These are phyloP conservation scores for Battus philenor DNA, from an alignment of 1,140 invertebrate species.

Conservation along the genomic window DNA sequence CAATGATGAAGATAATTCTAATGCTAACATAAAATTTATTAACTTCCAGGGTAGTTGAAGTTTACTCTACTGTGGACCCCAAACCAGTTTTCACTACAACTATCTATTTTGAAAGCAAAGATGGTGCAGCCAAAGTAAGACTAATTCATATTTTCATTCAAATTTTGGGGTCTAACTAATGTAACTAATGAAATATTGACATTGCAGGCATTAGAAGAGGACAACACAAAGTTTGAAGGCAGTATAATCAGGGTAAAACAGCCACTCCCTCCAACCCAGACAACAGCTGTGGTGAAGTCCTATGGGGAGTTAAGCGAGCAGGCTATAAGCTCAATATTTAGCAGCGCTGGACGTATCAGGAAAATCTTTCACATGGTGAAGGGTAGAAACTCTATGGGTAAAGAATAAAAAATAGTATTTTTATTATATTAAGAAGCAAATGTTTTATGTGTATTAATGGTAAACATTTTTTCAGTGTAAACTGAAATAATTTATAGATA, in stretches of 20 bases:
- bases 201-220: slow-evolving; percentile 43
- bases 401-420: slow-evolving; percentile 20
- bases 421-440: too few relatives aligned
- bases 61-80: slow-evolving; percentile 43
- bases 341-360: slow-evolving; percentile 34
- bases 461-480: too few relatives aligned
- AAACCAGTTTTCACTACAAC: slow-evolving; percentile 53
- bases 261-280: slow-evolving; percentile 29
- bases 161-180: too few relatives aligned
- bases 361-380: slow-evolving; percentile 40
- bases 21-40: too few relatives aligned
- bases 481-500: too few relatives aligned
- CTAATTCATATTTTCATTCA: neutral
- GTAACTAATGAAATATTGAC: too few relatives aligned
- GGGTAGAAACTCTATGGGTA: slow-evolving; percentile 45
- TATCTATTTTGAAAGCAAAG: slow-evolving; percentile 42
- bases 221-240: slow-evolving; percentile 34
- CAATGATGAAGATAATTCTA: too few relatives aligned
- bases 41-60: slow-evolving; percentile 51
- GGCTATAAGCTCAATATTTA: slow-evolving; percentile 32
- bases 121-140: slow-evolving; percentile 44
- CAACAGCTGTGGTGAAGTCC: slow-evolving; percentile 41
- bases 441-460: too few relatives aligned
- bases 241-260: slow-evolving; percentile 37
- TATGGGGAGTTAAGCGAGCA: slow-evolving; percentile 37